Base-by-base conservation (phyloP, 2,888 invertebrate species). In the Parapristionchus giblindavisi region DNA sequence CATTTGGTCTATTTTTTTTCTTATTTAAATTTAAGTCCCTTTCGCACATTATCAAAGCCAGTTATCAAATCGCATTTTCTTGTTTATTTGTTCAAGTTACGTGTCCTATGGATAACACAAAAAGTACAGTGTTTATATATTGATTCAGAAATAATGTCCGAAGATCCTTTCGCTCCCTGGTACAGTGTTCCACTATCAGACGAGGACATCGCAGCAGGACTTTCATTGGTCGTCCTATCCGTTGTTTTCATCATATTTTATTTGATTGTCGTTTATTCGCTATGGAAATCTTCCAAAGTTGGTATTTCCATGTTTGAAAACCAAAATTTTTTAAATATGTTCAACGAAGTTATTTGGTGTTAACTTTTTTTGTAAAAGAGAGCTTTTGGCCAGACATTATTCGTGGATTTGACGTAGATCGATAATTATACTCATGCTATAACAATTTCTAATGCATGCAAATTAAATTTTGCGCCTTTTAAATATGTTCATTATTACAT, bases 181-280 rank as follows among this genome's bases (percentile, higher is more conserved):
- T 71, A 71, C 11, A 17, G 0, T 29, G 8, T 8, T n/a, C 40
- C 71, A 27, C 40, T 71, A 17, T 36, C 38, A 4, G 32, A n/a
- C 21, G 71, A 58, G 3, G 71, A 71, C 43, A 40, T 36, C 6
- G 6, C 58, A 21, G 71, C 58, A 17, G 71, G 71, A 32, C 56
- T 56, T n/a, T 56, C 58, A 11, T 17, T 71, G 40, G 43, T 71
- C 11, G 11, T 71, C 21, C 71, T 71, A 29, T 29, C 56, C 32
- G n/a, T 58, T 27, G 32, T 71, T 11, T 71, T 71, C 71, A 32
- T 71, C n/a, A 56, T 58, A 32, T 29, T 71, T 11, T 58, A 71
- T 58, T n/a, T 54, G 24, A 29, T 56, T 21, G 58, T 71, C 2
- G 40, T 58, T 11, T 58, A 24, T 17, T 11, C 24, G 17, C 11